phyloP scores from a whole-genome alignment of 2,113 vertebrate species.

The Mungos mungo region DNA sequence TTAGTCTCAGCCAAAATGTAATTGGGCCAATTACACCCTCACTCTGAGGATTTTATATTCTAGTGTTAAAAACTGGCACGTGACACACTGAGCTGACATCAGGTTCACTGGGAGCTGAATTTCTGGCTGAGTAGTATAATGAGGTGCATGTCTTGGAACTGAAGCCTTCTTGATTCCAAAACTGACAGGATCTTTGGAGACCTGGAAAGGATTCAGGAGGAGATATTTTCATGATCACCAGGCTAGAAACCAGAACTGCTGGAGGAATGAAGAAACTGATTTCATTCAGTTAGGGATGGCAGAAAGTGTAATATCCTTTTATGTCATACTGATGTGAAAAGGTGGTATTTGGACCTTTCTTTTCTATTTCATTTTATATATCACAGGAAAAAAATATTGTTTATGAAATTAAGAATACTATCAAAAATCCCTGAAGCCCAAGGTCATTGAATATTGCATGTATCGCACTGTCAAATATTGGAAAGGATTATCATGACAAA shows the following conservation, averaged over 20 bases:
- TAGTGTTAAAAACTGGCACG: background rate
- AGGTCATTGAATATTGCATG: background rate
- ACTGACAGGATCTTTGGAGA: background rate
- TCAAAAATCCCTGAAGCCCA: background rate
- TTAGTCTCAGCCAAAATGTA: background rate
- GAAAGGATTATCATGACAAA: constrained; percentile 7
- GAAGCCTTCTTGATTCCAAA: background rate
- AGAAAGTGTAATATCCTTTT: background rate
- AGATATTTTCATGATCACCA: background rate
- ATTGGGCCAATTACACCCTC: background rate
- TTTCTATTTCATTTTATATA: background rate
- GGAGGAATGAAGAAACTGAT: background rate
- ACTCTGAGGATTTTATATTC: background rate
- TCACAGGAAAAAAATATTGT: background rate
- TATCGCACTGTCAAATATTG: background rate
- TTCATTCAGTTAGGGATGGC: background rate
- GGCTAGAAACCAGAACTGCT: background rate
- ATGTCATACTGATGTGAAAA: background rate
- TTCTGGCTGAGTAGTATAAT: background rate
- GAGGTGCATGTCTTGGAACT: background rate
- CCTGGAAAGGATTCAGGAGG: background rate
- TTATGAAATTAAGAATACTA: background rate
- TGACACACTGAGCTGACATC: background rate
- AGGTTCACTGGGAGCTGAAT: background rate
- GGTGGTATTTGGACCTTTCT: background rate